Conservation (phyloP, 2,113 vertebrate species). For the Chlamydotis undulata region DNA sequence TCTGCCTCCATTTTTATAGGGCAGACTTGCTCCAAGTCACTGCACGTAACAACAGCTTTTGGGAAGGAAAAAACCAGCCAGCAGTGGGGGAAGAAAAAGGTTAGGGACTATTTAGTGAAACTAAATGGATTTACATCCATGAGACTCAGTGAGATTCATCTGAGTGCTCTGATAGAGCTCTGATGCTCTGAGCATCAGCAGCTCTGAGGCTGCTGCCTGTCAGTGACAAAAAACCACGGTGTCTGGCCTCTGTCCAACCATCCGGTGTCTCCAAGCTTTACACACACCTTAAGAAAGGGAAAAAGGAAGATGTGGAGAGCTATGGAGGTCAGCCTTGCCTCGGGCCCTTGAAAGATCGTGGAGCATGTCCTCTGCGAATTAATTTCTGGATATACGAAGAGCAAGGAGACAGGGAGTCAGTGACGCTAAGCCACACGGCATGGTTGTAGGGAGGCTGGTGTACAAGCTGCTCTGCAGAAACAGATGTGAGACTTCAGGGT, state of each 20-base stretch:
- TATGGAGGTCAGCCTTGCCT: neutral
- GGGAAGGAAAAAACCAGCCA: neutral
- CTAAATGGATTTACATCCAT: neutral
- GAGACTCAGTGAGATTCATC: neutral
- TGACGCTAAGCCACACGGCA: no score
- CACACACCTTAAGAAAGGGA: neutral
- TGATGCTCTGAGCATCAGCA: neutral
- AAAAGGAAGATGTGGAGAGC: neutral
- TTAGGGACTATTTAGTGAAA: neutral
- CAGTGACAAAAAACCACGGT: fast-evolving
- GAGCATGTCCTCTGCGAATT: neutral
- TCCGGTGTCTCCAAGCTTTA: neutral
- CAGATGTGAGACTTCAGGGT: no score
- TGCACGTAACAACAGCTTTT: neutral
- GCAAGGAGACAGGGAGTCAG: neutral
- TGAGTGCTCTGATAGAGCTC: neutral
- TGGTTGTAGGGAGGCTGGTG: neutral
- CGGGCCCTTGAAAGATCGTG: neutral
- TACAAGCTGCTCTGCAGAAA: neutral
- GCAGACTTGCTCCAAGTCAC: neutral
- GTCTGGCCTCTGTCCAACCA: neutral
- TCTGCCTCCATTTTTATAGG: neutral
- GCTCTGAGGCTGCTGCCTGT: neutral
- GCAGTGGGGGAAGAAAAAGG: neutral
- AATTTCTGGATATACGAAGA: neutral